Conservation (phyloP, 2,113 vertebrate species). For the Bos taurus region DNA sequence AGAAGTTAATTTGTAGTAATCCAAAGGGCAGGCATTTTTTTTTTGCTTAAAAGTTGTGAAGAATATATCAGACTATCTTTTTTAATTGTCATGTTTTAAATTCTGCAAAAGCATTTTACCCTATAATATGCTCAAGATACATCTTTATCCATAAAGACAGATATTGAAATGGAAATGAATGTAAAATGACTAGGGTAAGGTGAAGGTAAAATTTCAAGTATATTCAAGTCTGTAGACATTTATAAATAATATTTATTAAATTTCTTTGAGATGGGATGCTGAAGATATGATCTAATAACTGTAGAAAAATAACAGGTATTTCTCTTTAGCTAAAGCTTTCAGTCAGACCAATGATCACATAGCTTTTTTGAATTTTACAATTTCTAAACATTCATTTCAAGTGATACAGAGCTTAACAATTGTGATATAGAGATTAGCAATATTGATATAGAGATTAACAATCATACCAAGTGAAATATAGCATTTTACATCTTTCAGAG, state of each 20-base stretch:
- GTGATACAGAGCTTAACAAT: neutral
- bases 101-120: neutral
- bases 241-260: neutral
- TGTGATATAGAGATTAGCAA: neutral
- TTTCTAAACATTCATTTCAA: slow-evolving; percentile 1
- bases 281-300: neutral
- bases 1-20: neutral
- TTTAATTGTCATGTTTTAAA: neutral
- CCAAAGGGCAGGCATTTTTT: neutral
- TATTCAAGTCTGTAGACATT: neutral
- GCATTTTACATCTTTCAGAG: neutral
- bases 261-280: neutral
- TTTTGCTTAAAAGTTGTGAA: neutral
- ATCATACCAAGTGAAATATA: neutral
- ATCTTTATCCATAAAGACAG: neutral
- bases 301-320: neutral
- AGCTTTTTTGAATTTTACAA: neutral
- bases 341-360: neutral
- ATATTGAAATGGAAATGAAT: neutral
- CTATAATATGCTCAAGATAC: neutral
- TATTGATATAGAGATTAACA: neutral
- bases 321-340: neutral
- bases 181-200: neutral
- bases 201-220: neutral
- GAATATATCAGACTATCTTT: neutral